Conservation (phyloP, 2,888 invertebrate genomes). For the Drosophila multiciliata region DNA sequence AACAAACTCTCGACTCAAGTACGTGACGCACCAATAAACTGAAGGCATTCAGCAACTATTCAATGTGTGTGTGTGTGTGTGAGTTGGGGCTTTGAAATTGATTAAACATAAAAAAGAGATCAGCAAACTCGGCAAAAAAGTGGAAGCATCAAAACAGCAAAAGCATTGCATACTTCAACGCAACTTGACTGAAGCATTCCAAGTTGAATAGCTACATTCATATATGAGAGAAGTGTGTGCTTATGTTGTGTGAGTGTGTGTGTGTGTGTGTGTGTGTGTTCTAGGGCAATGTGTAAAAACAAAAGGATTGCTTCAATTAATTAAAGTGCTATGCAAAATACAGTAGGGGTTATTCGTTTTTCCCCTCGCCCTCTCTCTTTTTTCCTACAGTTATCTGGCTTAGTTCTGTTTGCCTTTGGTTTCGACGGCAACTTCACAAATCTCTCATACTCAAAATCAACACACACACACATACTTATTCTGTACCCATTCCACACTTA, state of each 20-base stretch:
- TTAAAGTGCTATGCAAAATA: neutral
- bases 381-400: neutral
- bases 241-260: neutral
- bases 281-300: slow-evolving; percentile 5
- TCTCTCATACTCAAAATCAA: neutral
- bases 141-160: slow-evolving; percentile 27
- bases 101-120: slow-evolving; percentile 66
- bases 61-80: slow-evolving; percentile 4
- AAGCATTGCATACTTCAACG: slow-evolving; percentile 38
- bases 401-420: neutral
- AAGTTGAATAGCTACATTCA: slow-evolving; percentile 6
- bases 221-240: slow-evolving; percentile 3
- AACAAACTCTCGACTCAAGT: slow-evolving; percentile 47
- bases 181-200: slow-evolving; percentile 7
- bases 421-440: neutral
- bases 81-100: slow-evolving; percentile 41
- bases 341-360: neutral
- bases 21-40: slow-evolving; percentile 66
- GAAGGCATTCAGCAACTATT: slow-evolving; percentile 28
- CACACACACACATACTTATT: neutral
- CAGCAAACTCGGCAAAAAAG: slow-evolving; percentile 57
- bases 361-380: neutral
- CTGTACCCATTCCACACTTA: neutral
- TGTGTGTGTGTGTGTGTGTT: neutral
- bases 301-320: neutral